Evolutionary conservation across 2,888 invertebrate genomes (phyloP).

Genomic region (Phyllotreta cruciferae): DNA sequence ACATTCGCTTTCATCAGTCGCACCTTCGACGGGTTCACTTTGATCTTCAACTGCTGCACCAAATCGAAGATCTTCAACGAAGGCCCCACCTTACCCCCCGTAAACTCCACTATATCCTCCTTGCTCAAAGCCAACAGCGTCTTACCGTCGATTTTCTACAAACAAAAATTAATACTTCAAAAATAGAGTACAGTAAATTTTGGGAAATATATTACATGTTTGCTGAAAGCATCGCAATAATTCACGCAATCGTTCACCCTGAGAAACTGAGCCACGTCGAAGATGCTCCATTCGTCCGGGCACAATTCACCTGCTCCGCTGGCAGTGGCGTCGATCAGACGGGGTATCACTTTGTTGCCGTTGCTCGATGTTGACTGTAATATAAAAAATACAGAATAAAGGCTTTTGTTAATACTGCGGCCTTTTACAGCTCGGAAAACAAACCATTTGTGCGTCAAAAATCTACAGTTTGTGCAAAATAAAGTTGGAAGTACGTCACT

Average conservation of each 20-base stretch:
- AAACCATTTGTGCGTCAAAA: too few relatives aligned
- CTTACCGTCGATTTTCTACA: conserved; percentile 80
- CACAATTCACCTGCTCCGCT: conserved; percentile 64
- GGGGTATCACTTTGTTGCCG: conserved; percentile 67
- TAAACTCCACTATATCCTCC: conserved; percentile 87
- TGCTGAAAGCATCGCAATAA: conserved; percentile 71
- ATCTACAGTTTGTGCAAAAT: too few relatives aligned
- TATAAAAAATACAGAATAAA: conserved; percentile 3
- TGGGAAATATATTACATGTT: conserved; percentile 56
- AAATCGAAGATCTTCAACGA: conserved; percentile 92
- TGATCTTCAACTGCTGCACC: conserved; percentile 88
- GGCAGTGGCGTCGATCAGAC: conserved; percentile 67
- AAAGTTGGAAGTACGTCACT: too few relatives aligned
- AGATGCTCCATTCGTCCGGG: conserved; percentile 80
- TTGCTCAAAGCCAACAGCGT: conserved; percentile 81
- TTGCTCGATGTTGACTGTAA: conserved; percentile 58
- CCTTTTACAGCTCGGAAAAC: background rate
- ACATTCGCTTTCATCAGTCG: conserved; percentile 68
- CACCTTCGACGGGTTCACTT: conserved; percentile 78
- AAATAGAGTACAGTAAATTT: too few relatives aligned
- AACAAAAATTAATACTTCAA: conserved; percentile 40
- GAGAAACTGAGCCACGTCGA: conserved; percentile 89
- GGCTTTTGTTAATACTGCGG: background rate
- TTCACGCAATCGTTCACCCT: conserved; percentile 85
- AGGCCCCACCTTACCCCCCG: conserved; percentile 94